phyloP scores from a whole-genome alignment of 2,113 vertebrate genomes.

The Macquaria ambigua region DNA sequence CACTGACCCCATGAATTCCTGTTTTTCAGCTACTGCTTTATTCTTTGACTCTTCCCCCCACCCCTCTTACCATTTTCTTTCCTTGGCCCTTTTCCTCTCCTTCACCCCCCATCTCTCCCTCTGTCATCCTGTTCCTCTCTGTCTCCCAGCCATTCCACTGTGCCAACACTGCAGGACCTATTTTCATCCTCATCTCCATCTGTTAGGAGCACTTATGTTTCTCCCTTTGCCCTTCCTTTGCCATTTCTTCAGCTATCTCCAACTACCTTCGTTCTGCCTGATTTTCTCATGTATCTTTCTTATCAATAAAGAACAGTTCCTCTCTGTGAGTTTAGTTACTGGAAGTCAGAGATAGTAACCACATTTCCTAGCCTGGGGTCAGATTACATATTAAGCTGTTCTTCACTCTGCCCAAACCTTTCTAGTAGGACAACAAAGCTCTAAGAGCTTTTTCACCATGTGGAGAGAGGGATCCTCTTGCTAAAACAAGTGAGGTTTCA shows the following conservation, averaged over 20 bases:
- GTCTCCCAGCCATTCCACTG: slow-evolving; percentile 43
- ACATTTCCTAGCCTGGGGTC: slow-evolving; percentile 17
- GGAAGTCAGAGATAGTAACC: slow-evolving; percentile 32
- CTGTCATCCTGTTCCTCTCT: slow-evolving; percentile 64
- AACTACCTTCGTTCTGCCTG: not conserved
- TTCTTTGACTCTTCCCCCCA: slow-evolving; percentile 53
- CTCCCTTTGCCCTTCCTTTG: slow-evolving; percentile 27
- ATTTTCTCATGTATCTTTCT: slow-evolving; percentile 23
- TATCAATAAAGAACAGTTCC: slow-evolving; percentile 8
- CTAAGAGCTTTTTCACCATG: slow-evolving; percentile 2
- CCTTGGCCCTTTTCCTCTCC: slow-evolving; percentile 51
- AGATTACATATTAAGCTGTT: slow-evolving; percentile 53
- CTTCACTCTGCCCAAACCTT: slow-evolving; percentile 23
- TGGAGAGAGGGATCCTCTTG: not conserved
- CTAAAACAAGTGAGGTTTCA: not conserved
- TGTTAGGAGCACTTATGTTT: slow-evolving; percentile 50
- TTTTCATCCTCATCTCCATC: slow-evolving; percentile 71
- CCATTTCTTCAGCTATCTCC: slow-evolving; percentile 9
- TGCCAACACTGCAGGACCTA: slow-evolving; percentile 50
- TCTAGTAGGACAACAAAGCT: slow-evolving; percentile 4
- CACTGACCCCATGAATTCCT: slow-evolving; percentile 82
- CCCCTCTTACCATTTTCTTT: slow-evolving; percentile 43
- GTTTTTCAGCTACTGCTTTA: slow-evolving; percentile 80
- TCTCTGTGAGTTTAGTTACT: slow-evolving; percentile 35
- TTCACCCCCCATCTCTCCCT: slow-evolving; percentile 46